Percentiles rank a stretch among this genome's conserved stretches.
phyloP scores from a whole-genome alignment of 2,113 vertebrate genomes.

The Dasypus novemcinctus region DNA sequence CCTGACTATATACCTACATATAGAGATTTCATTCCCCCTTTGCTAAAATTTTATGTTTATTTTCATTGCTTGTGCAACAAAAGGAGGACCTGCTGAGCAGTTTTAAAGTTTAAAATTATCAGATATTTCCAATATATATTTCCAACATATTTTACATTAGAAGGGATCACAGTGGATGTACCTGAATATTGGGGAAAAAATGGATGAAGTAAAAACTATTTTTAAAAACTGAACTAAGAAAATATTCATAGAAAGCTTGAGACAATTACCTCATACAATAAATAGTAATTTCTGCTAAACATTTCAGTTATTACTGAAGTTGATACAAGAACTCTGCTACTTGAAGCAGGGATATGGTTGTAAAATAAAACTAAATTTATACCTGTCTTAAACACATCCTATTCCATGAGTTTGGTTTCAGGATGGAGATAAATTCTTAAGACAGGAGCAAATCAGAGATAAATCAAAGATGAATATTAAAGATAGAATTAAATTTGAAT shows the following conservation, averaged over 20 bases:
- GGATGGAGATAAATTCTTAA: background rate
- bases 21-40: background rate
- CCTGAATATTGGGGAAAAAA: background rate
- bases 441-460: background rate
- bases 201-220: background rate
- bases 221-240: background rate
- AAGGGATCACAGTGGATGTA: constrained; percentile 5
- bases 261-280: constrained; percentile 9
- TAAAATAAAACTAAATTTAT: constrained; percentile 54
- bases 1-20: background rate
- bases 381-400: constrained; percentile 21
- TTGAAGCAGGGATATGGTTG: background rate
- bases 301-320: constrained; percentile 26
- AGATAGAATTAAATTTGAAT: background rate
- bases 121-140: background rate
- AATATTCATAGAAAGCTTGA: constrained; percentile 32
- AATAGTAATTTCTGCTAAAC: constrained; percentile 25
- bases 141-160: constrained; percentile 36
- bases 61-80: background rate
- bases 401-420: background rate
- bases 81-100: background rate
- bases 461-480: background rate
- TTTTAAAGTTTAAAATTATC: constrained; percentile 24
- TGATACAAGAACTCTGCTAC: constrained; percentile 22
- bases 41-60: constrained; percentile 33